Conservation (phyloP, 2,888 invertebrate species). For the Protonemura montana region DNA sequence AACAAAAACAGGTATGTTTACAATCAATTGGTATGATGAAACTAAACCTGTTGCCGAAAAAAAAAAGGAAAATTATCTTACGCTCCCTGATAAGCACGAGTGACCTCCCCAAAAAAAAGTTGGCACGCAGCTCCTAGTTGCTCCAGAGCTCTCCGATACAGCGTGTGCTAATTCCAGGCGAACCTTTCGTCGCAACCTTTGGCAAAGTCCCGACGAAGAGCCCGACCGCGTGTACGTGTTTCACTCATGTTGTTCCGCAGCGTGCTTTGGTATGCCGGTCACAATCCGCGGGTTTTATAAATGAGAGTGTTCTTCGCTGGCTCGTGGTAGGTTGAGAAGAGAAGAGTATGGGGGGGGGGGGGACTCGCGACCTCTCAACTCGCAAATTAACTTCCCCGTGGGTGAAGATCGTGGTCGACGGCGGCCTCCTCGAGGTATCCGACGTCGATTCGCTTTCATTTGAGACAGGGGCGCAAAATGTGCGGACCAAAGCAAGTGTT, state of each 20-base stretch:
- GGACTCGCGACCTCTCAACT: constrained; percentile 39
- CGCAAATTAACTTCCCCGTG: constrained; percentile 37
- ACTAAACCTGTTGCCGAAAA: too few species aligned
- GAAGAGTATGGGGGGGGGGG: not conserved
- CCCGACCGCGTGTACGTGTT: not conserved
- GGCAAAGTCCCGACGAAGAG: not conserved
- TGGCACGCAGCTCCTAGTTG: not conserved
- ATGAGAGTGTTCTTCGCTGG: not conserved
- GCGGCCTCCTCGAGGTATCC: not conserved
- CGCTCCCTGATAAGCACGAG: too few species aligned
- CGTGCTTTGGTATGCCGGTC: constrained; percentile 32
- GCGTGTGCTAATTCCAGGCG: not conserved
- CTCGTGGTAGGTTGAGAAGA: not conserved
- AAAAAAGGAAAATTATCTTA: too few species aligned
- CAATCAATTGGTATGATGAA: too few species aligned
- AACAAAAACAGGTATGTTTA: too few species aligned
- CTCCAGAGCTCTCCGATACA: not conserved
- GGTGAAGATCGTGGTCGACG: not conserved
- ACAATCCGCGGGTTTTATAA: constrained; percentile 33
- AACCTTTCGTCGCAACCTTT: not conserved
- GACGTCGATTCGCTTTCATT: not conserved
- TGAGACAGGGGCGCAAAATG: not conserved
- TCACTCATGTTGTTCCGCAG: not conserved
- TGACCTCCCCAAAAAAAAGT: not conserved
- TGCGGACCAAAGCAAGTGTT: too few species aligned